Percentiles rank a stretch among this genome's conserved stretches.
Evolutionary conservation across 2,113 vertebrate species (phyloP).

Genomic region (Gymnobelideus leadbeateri): DNA sequence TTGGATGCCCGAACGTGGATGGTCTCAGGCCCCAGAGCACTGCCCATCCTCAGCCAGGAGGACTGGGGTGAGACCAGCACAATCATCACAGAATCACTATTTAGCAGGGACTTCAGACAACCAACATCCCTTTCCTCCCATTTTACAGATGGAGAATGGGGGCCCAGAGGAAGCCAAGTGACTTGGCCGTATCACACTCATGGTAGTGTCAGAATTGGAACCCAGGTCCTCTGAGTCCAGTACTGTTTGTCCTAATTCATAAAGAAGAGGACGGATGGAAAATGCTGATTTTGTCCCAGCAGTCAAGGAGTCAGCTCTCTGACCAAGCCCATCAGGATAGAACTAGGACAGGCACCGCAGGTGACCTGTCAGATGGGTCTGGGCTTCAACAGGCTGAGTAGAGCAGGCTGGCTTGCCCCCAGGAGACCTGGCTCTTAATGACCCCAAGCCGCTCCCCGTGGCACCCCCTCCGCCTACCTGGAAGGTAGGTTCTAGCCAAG

Average conservation of each 20-base stretch:
- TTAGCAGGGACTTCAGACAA: no score
- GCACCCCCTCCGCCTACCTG: no score
- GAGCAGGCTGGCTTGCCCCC: background rate
- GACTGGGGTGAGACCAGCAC: no score
- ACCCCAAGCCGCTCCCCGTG: background rate
- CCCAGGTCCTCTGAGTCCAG: background rate
- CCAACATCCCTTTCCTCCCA: background rate
- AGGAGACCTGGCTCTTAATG: background rate
- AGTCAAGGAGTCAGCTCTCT: background rate
- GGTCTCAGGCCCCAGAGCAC: background rate
- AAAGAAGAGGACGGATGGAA: background rate
- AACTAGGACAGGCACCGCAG: background rate
- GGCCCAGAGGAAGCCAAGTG: no score
- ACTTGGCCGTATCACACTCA: no score
- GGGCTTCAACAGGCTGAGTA: rapidly evolving
- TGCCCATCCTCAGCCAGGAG: background rate
- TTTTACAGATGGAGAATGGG: background rate
- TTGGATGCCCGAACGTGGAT: background rate
- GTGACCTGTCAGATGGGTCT: background rate
- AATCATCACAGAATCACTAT: background rate
- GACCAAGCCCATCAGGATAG: no score
- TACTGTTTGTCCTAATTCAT: background rate
- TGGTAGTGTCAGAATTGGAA: background rate
- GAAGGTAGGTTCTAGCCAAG: no score
- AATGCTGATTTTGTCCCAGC: background rate